These are phyloP conservation scores for Crocuta crocuta DNA, from an alignment of 2,113 vertebrate species.

Conservation along the genomic window DNA sequence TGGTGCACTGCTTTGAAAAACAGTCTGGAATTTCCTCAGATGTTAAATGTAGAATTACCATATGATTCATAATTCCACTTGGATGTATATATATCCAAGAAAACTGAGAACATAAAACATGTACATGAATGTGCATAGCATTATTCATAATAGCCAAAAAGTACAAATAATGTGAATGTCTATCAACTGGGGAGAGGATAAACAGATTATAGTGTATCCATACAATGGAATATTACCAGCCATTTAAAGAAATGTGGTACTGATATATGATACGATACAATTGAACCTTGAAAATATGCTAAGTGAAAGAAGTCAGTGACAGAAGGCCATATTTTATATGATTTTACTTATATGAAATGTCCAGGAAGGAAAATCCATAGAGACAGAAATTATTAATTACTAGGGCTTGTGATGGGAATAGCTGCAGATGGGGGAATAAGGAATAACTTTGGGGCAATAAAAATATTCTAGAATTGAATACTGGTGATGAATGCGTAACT, in stretches of 20 bases:
- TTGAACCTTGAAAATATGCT: background rate
- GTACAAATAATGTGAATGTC: background rate
- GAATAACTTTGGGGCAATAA: background rate
- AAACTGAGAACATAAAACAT: background rate
- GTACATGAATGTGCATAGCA: background rate
- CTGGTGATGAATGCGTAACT: background rate
- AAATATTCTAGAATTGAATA: background rate
- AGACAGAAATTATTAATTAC: background rate
- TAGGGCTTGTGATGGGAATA: background rate
- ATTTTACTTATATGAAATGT: background rate
- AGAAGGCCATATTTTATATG: background rate
- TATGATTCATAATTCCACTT: background rate
- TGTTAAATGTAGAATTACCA: background rate
- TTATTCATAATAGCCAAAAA: background rate
- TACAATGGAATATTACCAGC: background rate
- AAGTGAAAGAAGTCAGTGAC: background rate
- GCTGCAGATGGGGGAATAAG: background rate
- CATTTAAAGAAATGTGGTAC: background rate
- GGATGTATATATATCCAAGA: background rate
- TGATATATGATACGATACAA: background rate
- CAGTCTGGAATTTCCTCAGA: background rate
- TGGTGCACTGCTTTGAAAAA: background rate
- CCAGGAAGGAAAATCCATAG: background rate
- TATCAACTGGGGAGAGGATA: background rate
- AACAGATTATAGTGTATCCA: background rate